Evolutionary conservation across 2,797 vertebrate genomes (phyloP), one percentile per base, ranked within the genome.

Genomic region (Pantherophis vulpinus): DNA sequence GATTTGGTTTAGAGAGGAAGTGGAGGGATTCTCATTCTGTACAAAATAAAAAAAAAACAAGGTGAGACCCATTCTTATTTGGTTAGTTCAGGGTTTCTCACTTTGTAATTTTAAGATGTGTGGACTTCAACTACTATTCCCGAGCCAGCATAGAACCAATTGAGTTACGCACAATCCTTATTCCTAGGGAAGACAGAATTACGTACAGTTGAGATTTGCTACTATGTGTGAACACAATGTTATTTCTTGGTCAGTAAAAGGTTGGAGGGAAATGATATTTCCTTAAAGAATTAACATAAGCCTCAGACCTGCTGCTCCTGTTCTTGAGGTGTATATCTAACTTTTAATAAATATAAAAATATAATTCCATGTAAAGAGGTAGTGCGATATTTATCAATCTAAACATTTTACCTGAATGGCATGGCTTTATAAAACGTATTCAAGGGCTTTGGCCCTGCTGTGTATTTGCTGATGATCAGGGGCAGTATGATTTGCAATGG

Each of bases 401-500:
- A 87, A 1, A 59, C 20, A 11, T 0, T 91, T 94, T 93, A 99
- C 99, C 99, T 99, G 95, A 99, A 99, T 88, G 99, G 99, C 97
- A 99, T 99, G 70, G 99, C 99, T 98, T 98, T 99, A 97, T 99
- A 99, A 97, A 99, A 99, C 1, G 99, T 93, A 90, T 99, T 98
- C 55, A 99, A 98, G 8, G 99, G 99, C 91, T 98, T 97, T 86
- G 99, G 99, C 3, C 99, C 99, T 0, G 99, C 99, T 5, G 99
- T 99, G 97, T 99, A 99, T 96, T 98, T 99, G 98, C 99, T 99
- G 97, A 99, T 99, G 93, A 99, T 93, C 92, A 99, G 94, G 25
- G 99, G 99, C 88, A 99, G 60, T 20, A 99, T 97, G 94, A 99
- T 99, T 97, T 99, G 99, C 66, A 99, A 94, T 92, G 99, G 99